Conservation (phyloP, 2,113 vertebrate species). For the Ceratotherium simum region DNA sequence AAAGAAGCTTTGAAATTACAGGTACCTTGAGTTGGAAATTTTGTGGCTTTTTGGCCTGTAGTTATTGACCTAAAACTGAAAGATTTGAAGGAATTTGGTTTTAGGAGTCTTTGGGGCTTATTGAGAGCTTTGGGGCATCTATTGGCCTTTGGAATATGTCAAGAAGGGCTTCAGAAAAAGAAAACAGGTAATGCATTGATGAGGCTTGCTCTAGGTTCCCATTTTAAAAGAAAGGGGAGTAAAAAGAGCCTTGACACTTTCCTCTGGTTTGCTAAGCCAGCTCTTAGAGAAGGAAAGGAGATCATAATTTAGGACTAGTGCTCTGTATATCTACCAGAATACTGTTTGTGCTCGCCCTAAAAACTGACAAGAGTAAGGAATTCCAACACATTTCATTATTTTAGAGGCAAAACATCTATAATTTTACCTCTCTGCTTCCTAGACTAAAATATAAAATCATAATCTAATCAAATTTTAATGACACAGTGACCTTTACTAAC, state of each 20-base stretch:
- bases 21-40: not conserved
- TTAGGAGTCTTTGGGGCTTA: not conserved
- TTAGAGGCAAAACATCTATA: not conserved
- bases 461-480: not conserved
- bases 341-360: not conserved
- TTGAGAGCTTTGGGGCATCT: not conserved
- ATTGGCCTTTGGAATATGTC: not conserved
- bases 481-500: not conserved
- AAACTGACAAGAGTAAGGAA: not conserved
- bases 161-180: not conserved
- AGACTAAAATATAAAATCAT: not conserved
- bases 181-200: not conserved
- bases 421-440: not conserved
- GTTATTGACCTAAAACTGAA: slow-evolving; percentile 16
- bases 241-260: not conserved
- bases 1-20: not conserved
- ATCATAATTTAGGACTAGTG: not conserved
- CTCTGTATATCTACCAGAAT: not conserved
- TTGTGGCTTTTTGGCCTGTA: not conserved
- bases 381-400: not conserved
- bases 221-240: not conserved
- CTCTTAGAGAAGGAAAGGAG: not conserved
- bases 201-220: not conserved
- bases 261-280: not conserved
- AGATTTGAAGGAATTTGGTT: not conserved